Conservation (phyloP, 2,888 invertebrate species). For the Hemistola chrysoprasaria region DNA sequence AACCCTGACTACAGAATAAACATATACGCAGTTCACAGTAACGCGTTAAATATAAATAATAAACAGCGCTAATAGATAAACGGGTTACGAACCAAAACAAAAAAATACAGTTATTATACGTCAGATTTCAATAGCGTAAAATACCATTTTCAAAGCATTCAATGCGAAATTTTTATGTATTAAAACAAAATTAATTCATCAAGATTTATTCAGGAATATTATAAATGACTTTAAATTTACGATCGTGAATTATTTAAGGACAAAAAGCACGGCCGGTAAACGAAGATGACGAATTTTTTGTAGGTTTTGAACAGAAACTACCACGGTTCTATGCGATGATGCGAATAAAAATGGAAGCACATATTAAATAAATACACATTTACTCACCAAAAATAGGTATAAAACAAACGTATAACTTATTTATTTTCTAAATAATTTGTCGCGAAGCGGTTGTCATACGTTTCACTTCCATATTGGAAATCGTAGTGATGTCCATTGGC, state of each 20-base stretch:
- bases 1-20: constrained; percentile 6
- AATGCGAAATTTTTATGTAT: constrained; percentile 44
- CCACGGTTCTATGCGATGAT: neutral
- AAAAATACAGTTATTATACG: constrained; percentile 34
- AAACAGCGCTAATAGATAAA: constrained; percentile 26
- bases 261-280: constrained; percentile 46
- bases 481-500: constrained; percentile 46
- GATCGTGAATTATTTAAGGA: constrained; percentile 31
- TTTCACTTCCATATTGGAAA: constrained; percentile 75
- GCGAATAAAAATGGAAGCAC: neutral
- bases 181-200: constrained; percentile 28
- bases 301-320: constrained; percentile 30
- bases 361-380: constrained; percentile 31
- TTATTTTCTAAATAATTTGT: constrained; percentile 71
- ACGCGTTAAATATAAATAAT: constrained; percentile 21
- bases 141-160: constrained; percentile 28
- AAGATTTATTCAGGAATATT: constrained; percentile 42
- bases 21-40: constrained; percentile 1
- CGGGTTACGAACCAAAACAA: constrained; percentile 18
- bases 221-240: constrained; percentile 34
- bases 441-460: constrained; percentile 72
- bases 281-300: constrained; percentile 43
- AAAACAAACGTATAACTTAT: constrained; percentile 63
- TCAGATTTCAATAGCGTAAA: constrained; percentile 26
- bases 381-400: constrained; percentile 64